A percentile compares a stretch with the other conserved stretches of the same genome.
These are phyloP conservation scores for Silurus aristotelis DNA, from an alignment of 2,797 vertebrate species.

Conservation along the genomic window DNA sequence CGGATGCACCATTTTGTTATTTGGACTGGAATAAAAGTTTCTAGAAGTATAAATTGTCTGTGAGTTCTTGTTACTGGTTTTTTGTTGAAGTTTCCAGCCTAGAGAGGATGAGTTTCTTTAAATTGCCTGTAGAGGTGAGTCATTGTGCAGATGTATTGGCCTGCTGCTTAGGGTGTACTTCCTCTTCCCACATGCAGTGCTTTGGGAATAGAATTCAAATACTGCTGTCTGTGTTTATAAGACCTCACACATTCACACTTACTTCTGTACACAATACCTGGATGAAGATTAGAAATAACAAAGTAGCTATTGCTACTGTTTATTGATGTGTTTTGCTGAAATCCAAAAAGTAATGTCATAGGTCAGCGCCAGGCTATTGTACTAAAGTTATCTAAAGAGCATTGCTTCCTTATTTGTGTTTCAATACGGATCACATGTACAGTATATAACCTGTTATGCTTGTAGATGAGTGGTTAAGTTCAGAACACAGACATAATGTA, in stretches of 20 bases:
- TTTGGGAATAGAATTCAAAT: neutral
- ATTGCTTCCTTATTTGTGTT: neutral
- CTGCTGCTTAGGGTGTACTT: neutral
- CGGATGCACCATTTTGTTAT: neutral
- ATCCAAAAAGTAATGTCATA: neutral
- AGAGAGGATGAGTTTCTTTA: conserved; percentile 3
- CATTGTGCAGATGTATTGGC: conserved; percentile 2
- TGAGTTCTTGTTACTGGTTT: neutral
- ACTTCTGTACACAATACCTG: conserved; percentile 3
- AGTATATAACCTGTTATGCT: neutral
- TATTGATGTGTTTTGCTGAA: neutral
- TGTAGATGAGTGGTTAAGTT: neutral
- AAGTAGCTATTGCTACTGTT: neutral
- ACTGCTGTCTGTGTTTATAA: conserved; percentile 11
- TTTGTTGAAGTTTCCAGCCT: neutral
- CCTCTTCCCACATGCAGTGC: neutral
- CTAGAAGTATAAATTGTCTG: neutral
- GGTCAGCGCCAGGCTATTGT: too few species aligned
- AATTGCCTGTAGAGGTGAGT: neutral
- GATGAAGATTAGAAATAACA: neutral
- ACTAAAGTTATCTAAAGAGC: neutral
- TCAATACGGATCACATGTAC: neutral
- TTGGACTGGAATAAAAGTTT: neutral
- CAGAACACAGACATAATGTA: neutral
- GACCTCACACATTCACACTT: neutral